These are phyloP conservation scores for Plodia interpunctella DNA, from an alignment of 1,140 invertebrate species.

Conservation along the genomic window DNA sequence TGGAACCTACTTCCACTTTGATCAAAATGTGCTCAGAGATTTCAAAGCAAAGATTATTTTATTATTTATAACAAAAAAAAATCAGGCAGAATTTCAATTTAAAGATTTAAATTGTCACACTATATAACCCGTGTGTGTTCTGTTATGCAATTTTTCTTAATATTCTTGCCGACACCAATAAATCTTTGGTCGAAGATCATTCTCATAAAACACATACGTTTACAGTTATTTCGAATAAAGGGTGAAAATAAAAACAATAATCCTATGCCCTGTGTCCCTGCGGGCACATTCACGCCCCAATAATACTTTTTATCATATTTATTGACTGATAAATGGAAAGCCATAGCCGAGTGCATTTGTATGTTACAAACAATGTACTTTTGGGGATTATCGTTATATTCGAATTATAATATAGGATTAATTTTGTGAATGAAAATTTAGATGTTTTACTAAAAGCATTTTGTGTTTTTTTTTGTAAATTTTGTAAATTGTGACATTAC, in stretches of 20 bases:
- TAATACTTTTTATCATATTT: conserved; percentile 76
- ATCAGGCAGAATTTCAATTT: too few species aligned
- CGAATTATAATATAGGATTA: neutral
- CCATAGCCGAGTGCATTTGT: conserved; percentile 61
- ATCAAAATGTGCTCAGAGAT: too few species aligned
- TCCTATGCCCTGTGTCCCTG: conserved; percentile 37
- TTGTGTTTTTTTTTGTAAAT: neutral
- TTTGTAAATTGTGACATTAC: too few species aligned
- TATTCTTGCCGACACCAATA: conserved; percentile 27
- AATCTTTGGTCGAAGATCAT: conserved; percentile 57
- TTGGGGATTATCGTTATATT: neutral
- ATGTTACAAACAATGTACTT: conserved; percentile 33
- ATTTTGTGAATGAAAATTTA: neutral
- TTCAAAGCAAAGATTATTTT: too few species aligned
- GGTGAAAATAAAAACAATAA: conserved; percentile 73
- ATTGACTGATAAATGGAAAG: conserved; percentile 72
- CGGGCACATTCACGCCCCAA: conserved; percentile 63
- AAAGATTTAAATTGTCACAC: too few species aligned
- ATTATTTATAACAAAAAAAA: too few species aligned
- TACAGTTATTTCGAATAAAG: conserved; percentile 48
- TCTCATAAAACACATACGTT: conserved; percentile 59
- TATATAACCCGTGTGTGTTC: neutral
- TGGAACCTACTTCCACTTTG: too few species aligned
- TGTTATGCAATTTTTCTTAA: neutral
- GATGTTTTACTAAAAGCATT: neutral